These are phyloP conservation scores for Acestrorhynchus altus DNA, from an alignment of 2,797 vertebrate species.

Conservation along the genomic window DNA sequence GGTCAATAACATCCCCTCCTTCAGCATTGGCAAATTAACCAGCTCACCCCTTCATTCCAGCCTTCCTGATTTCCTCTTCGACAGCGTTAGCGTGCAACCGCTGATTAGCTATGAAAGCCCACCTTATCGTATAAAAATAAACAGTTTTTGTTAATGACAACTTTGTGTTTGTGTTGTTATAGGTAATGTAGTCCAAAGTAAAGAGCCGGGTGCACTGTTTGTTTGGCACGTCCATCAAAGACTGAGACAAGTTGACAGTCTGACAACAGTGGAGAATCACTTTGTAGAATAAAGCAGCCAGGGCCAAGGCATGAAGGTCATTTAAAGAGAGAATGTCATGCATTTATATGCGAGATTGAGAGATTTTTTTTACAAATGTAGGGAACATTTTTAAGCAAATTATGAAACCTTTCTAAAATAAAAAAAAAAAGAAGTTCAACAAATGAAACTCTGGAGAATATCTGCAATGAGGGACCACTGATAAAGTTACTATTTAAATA, in stretches of 20 bases:
- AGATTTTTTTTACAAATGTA: slow-evolving; percentile 1
- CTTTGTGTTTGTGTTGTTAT: slow-evolving; percentile 78
- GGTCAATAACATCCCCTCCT: slow-evolving; percentile 94
- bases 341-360: slow-evolving; percentile 4
- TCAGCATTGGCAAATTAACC: slow-evolving; percentile 87
- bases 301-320: slow-evolving; percentile 52
- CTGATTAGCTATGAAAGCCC: slow-evolving; percentile 96
- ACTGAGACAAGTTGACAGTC: slow-evolving; percentile 50
- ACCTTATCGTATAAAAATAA: slow-evolving; percentile 88
- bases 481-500: slow-evolving; percentile 6
- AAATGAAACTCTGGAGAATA: slow-evolving; percentile 26
- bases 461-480: slow-evolving; percentile 47
- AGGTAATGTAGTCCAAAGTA: slow-evolving; percentile 76
- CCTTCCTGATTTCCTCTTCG: slow-evolving; percentile 82
- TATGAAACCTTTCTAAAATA: neutral
- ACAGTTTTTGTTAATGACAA: slow-evolving; percentile 81
- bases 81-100: slow-evolving; percentile 91
- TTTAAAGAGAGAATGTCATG: slow-evolving; percentile 11
- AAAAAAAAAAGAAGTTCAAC: neutral
- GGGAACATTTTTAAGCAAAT: neutral
- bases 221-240: slow-evolving; percentile 57
- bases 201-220: slow-evolving; percentile 72
- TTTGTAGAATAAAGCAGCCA: slow-evolving; percentile 34
- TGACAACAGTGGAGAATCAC: slow-evolving; percentile 50
- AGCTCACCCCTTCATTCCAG: slow-evolving; percentile 91